Percentiles rank a stretch among this genome's conserved stretches.
These are phyloP conservation scores for Tenrec ecaudatus DNA, from an alignment of 2,113 vertebrate species.

Conservation along the genomic window DNA sequence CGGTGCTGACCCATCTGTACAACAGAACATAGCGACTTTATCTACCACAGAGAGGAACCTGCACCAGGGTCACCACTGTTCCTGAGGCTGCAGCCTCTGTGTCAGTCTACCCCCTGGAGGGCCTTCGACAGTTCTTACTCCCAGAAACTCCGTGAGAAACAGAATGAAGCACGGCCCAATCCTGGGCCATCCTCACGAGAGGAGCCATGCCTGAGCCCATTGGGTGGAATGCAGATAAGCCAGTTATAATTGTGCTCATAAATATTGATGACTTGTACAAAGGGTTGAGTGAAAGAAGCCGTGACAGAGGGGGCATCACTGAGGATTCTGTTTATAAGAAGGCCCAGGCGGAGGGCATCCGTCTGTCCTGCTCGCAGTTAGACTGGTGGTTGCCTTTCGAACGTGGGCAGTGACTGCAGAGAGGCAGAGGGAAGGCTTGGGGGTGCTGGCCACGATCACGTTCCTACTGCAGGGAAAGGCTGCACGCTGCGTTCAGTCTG, in stretches of 20 bases:
- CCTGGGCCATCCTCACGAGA: too few species aligned
- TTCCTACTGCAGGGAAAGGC: slow-evolving; percentile 10
- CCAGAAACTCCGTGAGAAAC: too few species aligned
- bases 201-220: too few species aligned
- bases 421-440: background rate
- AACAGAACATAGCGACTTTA: too few species aligned
- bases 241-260: background rate
- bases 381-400: background rate
- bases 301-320: background rate
- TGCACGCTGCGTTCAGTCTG: background rate
- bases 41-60: too few species aligned
- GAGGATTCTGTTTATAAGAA: background rate
- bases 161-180: too few species aligned
- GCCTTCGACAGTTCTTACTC: too few species aligned
- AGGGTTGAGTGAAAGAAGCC: background rate
- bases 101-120: too few species aligned
- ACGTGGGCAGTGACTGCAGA: background rate
- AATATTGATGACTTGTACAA: background rate
- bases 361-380: background rate
- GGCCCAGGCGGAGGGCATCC: background rate
- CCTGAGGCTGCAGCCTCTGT: too few species aligned
- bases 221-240: background rate
- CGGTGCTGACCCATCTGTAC: too few species aligned
- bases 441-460: background rate
- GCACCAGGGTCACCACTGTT: too few species aligned